Evolutionary conservation across 2,797 vertebrate genomes (phyloP).

Genomic region (Sphenopsis melanotis): DNA sequence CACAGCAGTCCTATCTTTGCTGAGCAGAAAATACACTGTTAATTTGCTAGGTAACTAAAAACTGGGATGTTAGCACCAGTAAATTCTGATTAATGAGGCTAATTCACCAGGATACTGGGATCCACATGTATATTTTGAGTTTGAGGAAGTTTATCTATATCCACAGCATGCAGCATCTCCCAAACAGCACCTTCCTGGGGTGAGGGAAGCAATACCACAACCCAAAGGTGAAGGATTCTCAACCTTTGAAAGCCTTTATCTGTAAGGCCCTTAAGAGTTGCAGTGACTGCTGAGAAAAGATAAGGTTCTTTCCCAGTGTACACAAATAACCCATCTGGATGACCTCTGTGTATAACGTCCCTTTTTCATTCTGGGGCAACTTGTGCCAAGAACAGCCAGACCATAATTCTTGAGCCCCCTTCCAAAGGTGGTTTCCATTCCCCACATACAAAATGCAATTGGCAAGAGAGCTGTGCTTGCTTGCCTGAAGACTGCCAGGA

Average conservation of each 20-base stretch:
- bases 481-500: not conserved
- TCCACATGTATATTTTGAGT: not conserved
- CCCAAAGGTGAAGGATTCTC: not conserved
- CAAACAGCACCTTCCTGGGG: not conserved
- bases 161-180: not conserved
- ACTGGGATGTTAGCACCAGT: not conserved
- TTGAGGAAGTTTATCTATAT: not conserved
- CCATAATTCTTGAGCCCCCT: not conserved
- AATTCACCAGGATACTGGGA: not conserved
- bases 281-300: not conserved
- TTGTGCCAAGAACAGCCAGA: not conserved
- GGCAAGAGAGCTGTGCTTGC: not conserved
- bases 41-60: not conserved
- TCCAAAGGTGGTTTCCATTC: not conserved
- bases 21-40: not conserved
- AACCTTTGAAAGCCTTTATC: not conserved
- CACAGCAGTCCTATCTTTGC: not conserved
- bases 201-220: not conserved
- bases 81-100: not conserved
- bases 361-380: not conserved
- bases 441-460: not conserved
- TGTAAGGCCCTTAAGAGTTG: not conserved
- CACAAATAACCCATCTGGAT: not conserved
- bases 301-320: not conserved
- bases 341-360: not conserved